Conservation (phyloP, 92 coral and sea anemone genomes). For the Diadumene lineata region DNA sequence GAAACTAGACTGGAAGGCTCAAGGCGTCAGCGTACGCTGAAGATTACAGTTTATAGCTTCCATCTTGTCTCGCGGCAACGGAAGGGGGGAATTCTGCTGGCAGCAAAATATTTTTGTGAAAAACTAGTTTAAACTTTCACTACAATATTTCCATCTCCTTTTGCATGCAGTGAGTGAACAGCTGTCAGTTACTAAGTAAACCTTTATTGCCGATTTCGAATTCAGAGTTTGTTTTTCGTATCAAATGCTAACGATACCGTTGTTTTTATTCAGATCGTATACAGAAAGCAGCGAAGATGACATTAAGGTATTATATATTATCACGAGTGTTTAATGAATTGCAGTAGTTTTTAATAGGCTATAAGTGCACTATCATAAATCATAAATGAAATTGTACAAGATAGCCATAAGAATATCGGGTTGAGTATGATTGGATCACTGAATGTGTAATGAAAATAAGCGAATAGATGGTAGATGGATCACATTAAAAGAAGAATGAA, state of each 20-base stretch:
- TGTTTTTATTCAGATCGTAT: not conserved
- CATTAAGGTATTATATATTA: not conserved
- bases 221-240: no score
- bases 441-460: not conserved
- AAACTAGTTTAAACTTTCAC: no score
- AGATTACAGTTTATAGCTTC: no score
- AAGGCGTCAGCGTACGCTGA: no score
- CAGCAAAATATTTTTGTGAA: no score
- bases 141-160: no score
- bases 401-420: not conserved
- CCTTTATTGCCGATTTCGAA: no score
- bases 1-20: no score
- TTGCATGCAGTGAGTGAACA: no score
- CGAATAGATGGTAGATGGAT: not conserved
- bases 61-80: no score
- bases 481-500: not conserved
- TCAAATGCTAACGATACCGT: not conserved
- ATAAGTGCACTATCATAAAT: not conserved
- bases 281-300: slow-evolving; percentile 24
- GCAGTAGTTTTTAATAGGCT: not conserved
- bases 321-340: not conserved
- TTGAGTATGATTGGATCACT: not conserved
- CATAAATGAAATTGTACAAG: not conserved
- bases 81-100: no score
- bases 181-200: no score